These are phyloP conservation scores for Phasianus colchicus DNA, from an alignment of 2,113 vertebrate species.

Conservation along the genomic window DNA sequence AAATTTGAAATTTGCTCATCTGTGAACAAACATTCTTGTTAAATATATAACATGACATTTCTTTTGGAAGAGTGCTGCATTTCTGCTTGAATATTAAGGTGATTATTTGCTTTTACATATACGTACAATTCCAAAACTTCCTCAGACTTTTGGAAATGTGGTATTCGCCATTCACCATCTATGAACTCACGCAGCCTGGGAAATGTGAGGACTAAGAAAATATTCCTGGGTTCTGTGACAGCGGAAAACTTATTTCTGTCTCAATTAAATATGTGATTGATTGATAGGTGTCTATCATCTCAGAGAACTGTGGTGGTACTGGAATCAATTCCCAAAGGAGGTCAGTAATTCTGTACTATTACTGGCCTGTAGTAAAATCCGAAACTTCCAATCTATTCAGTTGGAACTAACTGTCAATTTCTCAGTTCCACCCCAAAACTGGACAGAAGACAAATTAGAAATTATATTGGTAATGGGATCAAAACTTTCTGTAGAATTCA, in stretches of 20 bases:
- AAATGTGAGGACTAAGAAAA: not conserved
- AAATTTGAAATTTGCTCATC: not conserved
- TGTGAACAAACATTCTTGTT: not conserved
- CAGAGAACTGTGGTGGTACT: not conserved
- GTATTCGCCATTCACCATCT: not conserved
- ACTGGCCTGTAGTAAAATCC: not conserved
- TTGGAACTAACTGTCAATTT: not conserved
- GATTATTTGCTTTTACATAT: not conserved
- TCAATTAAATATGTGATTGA: not conserved
- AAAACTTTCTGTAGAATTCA: not conserved
- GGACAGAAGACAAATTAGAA: not conserved
- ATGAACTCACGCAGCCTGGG: not conserved
- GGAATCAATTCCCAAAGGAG: not conserved
- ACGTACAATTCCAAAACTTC: not conserved
- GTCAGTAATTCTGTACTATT: not conserved
- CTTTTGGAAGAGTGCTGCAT: not conserved
- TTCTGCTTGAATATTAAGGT: not conserved
- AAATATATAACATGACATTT: not conserved
- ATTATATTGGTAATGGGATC: accelerated
- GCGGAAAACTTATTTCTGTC: not conserved
- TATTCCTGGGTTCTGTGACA: not conserved
- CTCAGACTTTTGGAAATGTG: not conserved
- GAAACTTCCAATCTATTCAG: not conserved
- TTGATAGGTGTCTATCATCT: accelerated
- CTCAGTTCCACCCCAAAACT: not conserved